Percentiles rank a stretch among this genome's conserved stretches.
Evolutionary conservation across 2,797 vertebrate genomes (phyloP).

Genomic region (Muscicapa comitata): DNA sequence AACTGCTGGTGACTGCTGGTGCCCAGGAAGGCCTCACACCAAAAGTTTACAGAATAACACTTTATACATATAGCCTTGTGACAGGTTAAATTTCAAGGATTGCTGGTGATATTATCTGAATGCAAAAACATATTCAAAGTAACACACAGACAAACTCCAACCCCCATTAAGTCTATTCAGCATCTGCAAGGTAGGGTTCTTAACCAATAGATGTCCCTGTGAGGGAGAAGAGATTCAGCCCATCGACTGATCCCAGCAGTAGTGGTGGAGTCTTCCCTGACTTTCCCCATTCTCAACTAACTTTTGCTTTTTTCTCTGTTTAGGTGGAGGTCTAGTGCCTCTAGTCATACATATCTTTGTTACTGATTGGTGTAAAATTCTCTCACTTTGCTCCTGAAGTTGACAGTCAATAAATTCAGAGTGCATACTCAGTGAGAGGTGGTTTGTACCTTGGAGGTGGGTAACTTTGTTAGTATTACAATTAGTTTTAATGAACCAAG

Average conservation of each 20-base stretch:
- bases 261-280: background rate
- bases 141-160: background rate
- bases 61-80: background rate
- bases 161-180: background rate
- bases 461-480: background rate
- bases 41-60: background rate
- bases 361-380: background rate
- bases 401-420: background rate
- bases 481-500: background rate
- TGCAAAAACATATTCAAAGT: background rate
- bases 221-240: background rate
- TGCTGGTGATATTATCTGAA: background rate
- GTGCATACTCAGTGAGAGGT: background rate
- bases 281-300: background rate
- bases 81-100: background rate
- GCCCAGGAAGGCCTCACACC: background rate
- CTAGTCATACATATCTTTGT: background rate
- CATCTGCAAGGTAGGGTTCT: background rate
- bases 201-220: background rate
- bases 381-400: background rate
- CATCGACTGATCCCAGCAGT: rapidly evolving
- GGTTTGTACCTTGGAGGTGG: background rate
- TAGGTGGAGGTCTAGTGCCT: background rate
- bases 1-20: background rate
- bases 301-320: background rate